phyloP scores from a whole-genome alignment of 2,113 vertebrate species.

The Vanacampus margaritifer region DNA sequence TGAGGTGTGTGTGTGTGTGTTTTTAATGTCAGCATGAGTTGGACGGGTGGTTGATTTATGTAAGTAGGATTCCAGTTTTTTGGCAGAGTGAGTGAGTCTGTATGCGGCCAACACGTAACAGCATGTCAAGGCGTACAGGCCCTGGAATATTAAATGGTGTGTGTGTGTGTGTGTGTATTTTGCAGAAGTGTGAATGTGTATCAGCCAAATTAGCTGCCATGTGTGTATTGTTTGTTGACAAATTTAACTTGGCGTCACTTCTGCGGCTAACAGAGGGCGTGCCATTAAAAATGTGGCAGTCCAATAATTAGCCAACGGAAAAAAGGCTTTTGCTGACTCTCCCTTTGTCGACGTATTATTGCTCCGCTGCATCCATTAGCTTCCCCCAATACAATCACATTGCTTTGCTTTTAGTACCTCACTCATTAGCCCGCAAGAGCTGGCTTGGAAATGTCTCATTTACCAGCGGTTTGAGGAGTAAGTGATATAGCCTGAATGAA shows the following conservation, averaged over 20 bases:
- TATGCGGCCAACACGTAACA: slow-evolving; percentile 46
- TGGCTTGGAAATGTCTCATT: slow-evolving; percentile 18
- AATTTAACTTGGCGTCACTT: slow-evolving; percentile 48
- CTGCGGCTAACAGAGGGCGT: slow-evolving; percentile 36
- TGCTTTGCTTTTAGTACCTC: slow-evolving; percentile 27
- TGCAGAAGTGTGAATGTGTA: slow-evolving; percentile 29
- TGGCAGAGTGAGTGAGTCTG: slow-evolving; percentile 61
- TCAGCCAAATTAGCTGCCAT: slow-evolving; percentile 45
- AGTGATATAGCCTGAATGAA: slow-evolving; percentile 47
- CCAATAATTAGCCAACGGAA: slow-evolving; percentile 52
- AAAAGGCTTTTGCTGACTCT: slow-evolving; percentile 37
- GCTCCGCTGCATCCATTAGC: slow-evolving; percentile 53
- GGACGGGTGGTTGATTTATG: slow-evolving; percentile 40
- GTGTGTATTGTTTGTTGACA: slow-evolving; percentile 63
- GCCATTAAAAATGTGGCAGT: slow-evolving; percentile 46
- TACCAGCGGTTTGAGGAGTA: slow-evolving; percentile 39
- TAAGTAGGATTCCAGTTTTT: slow-evolving; percentile 34
- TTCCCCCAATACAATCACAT: slow-evolving; percentile 15
- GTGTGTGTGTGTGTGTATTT: slow-evolving; percentile 19
- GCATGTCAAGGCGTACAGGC: slow-evolving; percentile 36
- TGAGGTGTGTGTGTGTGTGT: slow-evolving; percentile 12
- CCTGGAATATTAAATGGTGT: slow-evolving; percentile 47
- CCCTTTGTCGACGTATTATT: slow-evolving; percentile 34
- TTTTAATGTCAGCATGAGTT: slow-evolving; percentile 26
- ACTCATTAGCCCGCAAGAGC: slow-evolving; percentile 37